phyloP scores from a whole-genome alignment of 2,113 vertebrate genomes.

The Micromys minutus region DNA sequence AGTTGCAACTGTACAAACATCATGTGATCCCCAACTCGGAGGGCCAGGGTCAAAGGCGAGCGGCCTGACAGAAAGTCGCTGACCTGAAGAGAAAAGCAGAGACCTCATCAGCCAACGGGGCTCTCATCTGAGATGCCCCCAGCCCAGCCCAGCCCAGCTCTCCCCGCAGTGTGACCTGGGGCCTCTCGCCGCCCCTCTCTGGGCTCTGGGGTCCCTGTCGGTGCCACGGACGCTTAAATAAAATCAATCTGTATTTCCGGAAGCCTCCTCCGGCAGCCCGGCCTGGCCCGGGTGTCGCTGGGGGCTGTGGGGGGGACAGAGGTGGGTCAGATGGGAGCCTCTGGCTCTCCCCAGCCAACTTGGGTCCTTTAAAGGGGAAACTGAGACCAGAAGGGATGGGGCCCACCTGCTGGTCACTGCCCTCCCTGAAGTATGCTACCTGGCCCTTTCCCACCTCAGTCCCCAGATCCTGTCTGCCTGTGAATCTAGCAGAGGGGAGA shows the following conservation, averaged over 20 bases:
- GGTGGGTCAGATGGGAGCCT: conserved; percentile 65
- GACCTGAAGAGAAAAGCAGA: conserved; percentile 87
- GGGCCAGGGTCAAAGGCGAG: conserved; percentile 96
- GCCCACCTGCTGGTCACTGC: neutral
- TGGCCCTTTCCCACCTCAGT: too few relatives aligned
- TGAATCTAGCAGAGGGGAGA: neutral
- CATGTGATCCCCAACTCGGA: conserved; percentile 98
- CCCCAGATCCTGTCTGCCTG: neutral
- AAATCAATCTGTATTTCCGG: conserved; percentile 81
- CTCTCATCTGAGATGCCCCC: neutral
- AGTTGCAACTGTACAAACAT: conserved; percentile 99
- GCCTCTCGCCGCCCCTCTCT: conserved; percentile 82
- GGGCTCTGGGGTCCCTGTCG: conserved; percentile 81
- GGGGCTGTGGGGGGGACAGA: conserved; percentile 77
- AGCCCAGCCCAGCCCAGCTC: conserved; percentile 56
- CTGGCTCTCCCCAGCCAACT: conserved; percentile 56
- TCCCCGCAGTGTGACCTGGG: conserved; percentile 79
- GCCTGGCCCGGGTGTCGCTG: conserved; percentile 71
- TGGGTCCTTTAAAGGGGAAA: conserved; percentile 55
- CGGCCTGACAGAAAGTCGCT: conserved; percentile 98
- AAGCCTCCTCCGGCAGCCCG: conserved; percentile 76
- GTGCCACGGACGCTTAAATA: conserved; percentile 81
- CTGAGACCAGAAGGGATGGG: conserved; percentile 60
- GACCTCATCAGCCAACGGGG: neutral
- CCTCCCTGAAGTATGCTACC: neutral